Evolutionary conservation across 2,113 vertebrate species (phyloP).

Genomic region (Boleophthalmus pectinirostris): DNA sequence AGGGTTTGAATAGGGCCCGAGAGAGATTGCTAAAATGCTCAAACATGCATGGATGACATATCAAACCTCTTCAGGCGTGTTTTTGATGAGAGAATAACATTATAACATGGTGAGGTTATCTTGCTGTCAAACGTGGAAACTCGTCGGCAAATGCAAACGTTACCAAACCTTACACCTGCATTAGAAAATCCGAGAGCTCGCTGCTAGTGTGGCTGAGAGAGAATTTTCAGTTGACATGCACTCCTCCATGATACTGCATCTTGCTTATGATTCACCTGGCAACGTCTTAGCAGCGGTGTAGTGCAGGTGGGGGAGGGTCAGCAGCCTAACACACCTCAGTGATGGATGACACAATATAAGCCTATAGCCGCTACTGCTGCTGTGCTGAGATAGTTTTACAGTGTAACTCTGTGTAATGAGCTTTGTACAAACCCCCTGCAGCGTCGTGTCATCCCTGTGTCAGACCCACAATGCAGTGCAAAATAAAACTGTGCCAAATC

Average conservation of each 20-base stretch:
- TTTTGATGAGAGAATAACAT: no score
- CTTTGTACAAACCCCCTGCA: neutral
- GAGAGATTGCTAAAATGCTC: no score
- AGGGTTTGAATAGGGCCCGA: no score
- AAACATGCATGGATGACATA: no score
- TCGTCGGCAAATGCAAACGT: no score
- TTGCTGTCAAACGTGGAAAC: no score
- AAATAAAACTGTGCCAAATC: neutral
- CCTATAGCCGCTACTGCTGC: neutral
- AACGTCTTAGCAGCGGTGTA: neutral
- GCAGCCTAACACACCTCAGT: neutral
- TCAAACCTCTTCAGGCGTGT: no score
- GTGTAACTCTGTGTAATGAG: constrained; percentile 1
- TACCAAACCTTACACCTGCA: no score
- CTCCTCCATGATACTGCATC: neutral
- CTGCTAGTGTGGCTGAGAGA: no score
- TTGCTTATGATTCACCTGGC: neutral
- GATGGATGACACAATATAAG: neutral
- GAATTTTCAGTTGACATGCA: no score
- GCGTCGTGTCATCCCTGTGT: neutral
- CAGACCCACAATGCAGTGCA: neutral
- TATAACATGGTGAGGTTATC: no score
- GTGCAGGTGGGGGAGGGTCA: neutral
- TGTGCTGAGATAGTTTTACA: constrained; percentile 7
- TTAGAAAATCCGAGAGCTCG: no score